Base-by-base conservation (phyloP, 2,113 vertebrate genomes). In the Ptyas mucosa region DNA sequence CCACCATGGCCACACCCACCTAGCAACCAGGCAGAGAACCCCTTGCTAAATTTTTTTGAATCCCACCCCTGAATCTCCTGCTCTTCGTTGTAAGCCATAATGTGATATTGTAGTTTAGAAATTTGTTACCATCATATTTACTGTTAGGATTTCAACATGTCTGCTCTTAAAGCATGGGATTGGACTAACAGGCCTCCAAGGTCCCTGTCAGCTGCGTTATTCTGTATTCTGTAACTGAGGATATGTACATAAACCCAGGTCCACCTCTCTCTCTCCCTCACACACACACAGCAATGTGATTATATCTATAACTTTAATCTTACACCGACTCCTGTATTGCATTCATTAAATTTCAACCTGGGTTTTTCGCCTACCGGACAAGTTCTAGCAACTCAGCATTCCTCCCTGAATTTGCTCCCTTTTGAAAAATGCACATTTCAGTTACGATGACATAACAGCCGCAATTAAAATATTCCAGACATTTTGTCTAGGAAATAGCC, bases 401-500 rank as follows among this genome's bases (percentile, higher is more conserved):
- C 91, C 2, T 93, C n/a, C 81, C 24, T 51, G 94, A 92, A 88
- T 0, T 23, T 21, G 89, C 92, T n/a, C 2, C 5, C 0, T 46
- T 69, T 26, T 49, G 15, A 57, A 53, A 58, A 52, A 86, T 24
- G 58, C 53, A 5, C 3, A 0, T 5, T 93, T 24, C 87, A 29
- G 86, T 0, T 86, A 21, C 29, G 3, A 94, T 94, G 91, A 81
- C 9, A 29, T 2, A 52, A 23, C 2, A 58, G 89, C 94, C 3
- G 39, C 0, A 93, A 92, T 93, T 94, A 93, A 89, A 39, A 64
- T 34, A 94, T 43, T 49, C 57, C 88, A 87, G 75, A 90, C 55
- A 34, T 92, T 91, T 92, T 87, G 88, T 90, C 87, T 89, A 91
- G 20, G 49, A 75, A 92, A 24, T 18, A 69, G 81, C 57, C 81